Conservation (phyloP, 2,797 vertebrate species). For the Dipus sagitta region DNA sequence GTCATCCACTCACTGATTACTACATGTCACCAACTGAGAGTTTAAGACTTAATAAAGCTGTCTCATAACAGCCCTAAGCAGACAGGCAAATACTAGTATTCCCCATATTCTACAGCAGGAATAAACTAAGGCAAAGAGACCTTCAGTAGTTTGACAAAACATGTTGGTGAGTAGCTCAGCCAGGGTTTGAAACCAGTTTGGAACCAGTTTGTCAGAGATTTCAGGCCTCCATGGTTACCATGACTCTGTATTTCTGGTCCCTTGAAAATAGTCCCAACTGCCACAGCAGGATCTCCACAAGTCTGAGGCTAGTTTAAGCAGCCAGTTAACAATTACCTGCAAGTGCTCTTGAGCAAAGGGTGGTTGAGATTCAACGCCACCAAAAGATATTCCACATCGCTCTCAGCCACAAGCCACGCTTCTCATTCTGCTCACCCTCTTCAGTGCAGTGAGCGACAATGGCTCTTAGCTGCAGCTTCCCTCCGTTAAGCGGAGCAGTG, state of each 20-base stretch:
- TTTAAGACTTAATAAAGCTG: neutral
- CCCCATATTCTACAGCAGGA: neutral
- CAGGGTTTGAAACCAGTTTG: conserved; percentile 23
- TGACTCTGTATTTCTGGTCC: neutral
- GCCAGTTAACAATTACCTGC: neutral
- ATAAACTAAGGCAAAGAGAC: neutral
- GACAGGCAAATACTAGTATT: neutral
- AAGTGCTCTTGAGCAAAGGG: neutral
- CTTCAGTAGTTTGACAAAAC: neutral
- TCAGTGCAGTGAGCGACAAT: neutral
- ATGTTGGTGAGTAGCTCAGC: neutral
- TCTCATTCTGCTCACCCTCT: neutral
- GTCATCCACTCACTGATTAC: neutral
- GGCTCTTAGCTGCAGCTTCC: neutral
- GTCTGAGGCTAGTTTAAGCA: neutral
- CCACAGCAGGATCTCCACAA: neutral
- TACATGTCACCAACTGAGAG: neutral
- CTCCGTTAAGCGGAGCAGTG: neutral
- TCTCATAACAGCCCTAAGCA: neutral
- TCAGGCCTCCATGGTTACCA: neutral
- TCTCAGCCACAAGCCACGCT: neutral
- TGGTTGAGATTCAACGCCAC: neutral
- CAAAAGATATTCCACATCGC: neutral
- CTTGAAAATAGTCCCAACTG: neutral
- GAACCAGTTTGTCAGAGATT: neutral